phyloP scores from a whole-genome alignment of 2,797 vertebrate genomes.

The Nannoperca australis region DNA sequence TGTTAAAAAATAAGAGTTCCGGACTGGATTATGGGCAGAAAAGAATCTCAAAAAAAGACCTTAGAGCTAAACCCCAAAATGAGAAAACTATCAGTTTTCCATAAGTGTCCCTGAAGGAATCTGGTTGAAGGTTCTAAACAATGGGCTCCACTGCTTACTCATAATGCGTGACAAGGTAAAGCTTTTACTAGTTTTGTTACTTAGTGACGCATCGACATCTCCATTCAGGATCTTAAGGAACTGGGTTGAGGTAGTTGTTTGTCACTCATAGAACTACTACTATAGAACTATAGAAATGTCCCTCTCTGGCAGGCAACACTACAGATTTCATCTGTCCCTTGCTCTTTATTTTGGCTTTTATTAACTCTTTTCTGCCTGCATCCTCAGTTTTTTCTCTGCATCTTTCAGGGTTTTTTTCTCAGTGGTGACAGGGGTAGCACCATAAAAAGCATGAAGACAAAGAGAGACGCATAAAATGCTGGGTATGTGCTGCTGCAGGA shows the following conservation, averaged over 20 bases:
- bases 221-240: neutral
- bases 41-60: no score
- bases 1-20: no score
- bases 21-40: no score
- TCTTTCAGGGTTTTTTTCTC: neutral
- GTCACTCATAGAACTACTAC: no score
- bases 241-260: neutral
- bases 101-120: neutral
- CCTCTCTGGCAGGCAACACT: neutral
- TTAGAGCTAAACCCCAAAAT: no score
- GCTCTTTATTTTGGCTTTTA: neutral
- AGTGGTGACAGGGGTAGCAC: neutral
- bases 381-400: conserved; percentile 3
- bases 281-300: no score
- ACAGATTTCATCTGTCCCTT: neutral
- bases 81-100: no score
- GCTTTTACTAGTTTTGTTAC: neutral
- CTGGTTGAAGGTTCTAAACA: neutral
- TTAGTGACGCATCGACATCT: neutral
- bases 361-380: neutral
- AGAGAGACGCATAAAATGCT: neutral
- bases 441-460: neutral
- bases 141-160: neutral
- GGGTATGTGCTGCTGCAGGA: conserved; percentile 1
- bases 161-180: neutral